Evolutionary conservation across 2,888 invertebrate genomes (phyloP), one percentile per base, ranked within the genome.

Genomic region (Bimastos eiseni): DNA sequence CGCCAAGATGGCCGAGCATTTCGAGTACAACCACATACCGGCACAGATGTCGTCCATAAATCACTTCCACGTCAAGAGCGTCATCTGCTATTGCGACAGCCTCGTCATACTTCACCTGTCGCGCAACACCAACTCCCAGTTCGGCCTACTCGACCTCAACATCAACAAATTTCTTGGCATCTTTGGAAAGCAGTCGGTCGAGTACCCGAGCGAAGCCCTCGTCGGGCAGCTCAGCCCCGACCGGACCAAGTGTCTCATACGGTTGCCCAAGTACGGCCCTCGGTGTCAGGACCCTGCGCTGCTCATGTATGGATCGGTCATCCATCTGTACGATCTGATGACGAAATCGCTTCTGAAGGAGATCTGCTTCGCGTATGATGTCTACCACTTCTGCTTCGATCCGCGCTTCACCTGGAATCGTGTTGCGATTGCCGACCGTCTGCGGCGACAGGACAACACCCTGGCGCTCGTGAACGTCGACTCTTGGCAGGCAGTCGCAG

Each of bases 11-110:
- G 94, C 95, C 0, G 95, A 95, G 93, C 95, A 95, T 93, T 95
- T 95, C 92, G 95, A 95, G 92, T 95, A 95, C 93, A 95, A 95
- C 92, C 94, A 95, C 92, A 95, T 95, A 89, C 95, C 95, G 30
- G 95, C 95, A 24, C 95, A 95, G 92, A 93, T 95, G 91, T 95
- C 94, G 0, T 95, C 95, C 34, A 94, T 95, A 90, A 95, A 95
- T 92, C 94, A 95, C 92, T 95, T 95, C 92, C 94, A 94, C 90
- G 94, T 95, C 13, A 94, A 94, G 91, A 94, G 94, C 92, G 94
- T 95, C 17, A 92, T 95, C 17, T 95, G 95, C 92, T 94, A 93
- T 92, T 94, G 94, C 55, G 94, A 94, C 44, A 93, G 94, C 89
- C 93, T 94, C 0, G 94, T 95, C 13, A 93, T 95, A n/a, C 93